These are phyloP conservation scores for Oncopodura yosiiana DNA, from an alignment of 1,140 invertebrate species.

Conservation along the genomic window DNA sequence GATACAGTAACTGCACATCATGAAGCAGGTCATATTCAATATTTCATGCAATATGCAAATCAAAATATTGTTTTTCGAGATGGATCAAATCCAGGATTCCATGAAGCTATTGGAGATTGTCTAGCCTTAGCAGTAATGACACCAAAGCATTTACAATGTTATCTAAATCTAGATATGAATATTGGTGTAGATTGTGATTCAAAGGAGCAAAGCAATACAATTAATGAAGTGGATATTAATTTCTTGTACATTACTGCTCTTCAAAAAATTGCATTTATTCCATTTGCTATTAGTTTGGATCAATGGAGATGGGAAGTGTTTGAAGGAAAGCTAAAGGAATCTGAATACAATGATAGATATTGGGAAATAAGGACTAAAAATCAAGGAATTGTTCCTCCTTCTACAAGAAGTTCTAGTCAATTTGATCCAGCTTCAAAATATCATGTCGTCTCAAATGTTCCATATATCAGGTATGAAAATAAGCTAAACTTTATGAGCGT, in stretches of 20 bases:
- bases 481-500: background rate
- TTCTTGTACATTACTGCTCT: slow-evolving; percentile 45
- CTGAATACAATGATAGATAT: slow-evolving; percentile 42
- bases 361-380: slow-evolving; percentile 42
- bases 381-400: slow-evolving; percentile 42
- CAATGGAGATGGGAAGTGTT: slow-evolving; percentile 44
- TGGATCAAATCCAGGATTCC: slow-evolving; percentile 46
- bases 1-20: slow-evolving; percentile 45
- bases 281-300: slow-evolving; percentile 44
- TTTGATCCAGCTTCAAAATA: slow-evolving; percentile 46
- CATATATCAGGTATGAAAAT: slow-evolving; percentile 41
- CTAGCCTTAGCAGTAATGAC: slow-evolving; percentile 74
- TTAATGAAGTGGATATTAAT: slow-evolving; percentile 42
- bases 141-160: slow-evolving; percentile 62
- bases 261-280: slow-evolving; percentile 45
- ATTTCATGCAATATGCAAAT: slow-evolving; percentile 43
- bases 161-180: slow-evolving; percentile 15
- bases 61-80: slow-evolving; percentile 40
- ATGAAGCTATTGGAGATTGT: slow-evolving; percentile 44
- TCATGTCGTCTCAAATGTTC: slow-evolving; percentile 42
- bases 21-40: slow-evolving; percentile 45
- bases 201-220: background rate
- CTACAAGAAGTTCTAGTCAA: slow-evolving; percentile 30
- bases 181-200: slow-evolving; percentile 29
- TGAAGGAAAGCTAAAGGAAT: slow-evolving; percentile 37